Conservation (phyloP, 1,140 invertebrate genomes). For the Telenomus remus region DNA sequence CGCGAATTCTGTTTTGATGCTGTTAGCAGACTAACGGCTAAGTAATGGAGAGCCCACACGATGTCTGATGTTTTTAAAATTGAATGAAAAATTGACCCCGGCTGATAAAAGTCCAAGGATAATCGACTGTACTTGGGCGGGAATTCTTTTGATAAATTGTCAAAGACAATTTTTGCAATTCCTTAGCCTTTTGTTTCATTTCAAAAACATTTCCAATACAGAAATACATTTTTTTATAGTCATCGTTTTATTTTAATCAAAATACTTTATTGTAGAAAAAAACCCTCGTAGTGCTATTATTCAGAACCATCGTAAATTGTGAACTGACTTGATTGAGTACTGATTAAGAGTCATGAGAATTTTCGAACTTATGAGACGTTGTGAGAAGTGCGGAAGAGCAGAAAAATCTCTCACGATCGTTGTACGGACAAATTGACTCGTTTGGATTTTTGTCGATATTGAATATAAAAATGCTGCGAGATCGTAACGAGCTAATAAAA, state of each 20-base stretch:
- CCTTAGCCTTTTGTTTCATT: too few species aligned
- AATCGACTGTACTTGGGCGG: not conserved
- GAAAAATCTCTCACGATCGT: conserved; percentile 2
- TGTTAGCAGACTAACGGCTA: conserved; percentile 21
- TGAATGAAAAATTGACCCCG: conserved; percentile 25
- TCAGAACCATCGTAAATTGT: too few species aligned
- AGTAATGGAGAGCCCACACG: conserved; percentile 11
- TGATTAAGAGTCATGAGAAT: not conserved
- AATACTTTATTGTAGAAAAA: too few species aligned
- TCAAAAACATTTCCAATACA: too few species aligned
- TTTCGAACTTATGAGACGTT: not conserved
- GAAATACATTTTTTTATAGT: too few species aligned
- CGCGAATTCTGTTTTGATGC: conserved; percentile 36
- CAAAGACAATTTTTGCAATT: too few species aligned
- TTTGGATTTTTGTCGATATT: conserved; percentile 36
- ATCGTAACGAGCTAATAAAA: conserved; percentile 46
- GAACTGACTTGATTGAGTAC: too few species aligned
- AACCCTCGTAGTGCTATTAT: too few species aligned
- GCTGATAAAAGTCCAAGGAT: not conserved
- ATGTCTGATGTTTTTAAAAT: not conserved
- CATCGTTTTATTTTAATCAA: too few species aligned
- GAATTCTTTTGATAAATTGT: too few species aligned
- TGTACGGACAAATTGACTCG: conserved; percentile 37
- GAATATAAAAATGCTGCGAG: conserved; percentile 37
- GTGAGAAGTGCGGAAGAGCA: not conserved